Evolutionary conservation across 1,140 invertebrate species (phyloP), one percentile per base, ranked within the genome.

Genomic region (Alviniconcha marisindica): DNA sequence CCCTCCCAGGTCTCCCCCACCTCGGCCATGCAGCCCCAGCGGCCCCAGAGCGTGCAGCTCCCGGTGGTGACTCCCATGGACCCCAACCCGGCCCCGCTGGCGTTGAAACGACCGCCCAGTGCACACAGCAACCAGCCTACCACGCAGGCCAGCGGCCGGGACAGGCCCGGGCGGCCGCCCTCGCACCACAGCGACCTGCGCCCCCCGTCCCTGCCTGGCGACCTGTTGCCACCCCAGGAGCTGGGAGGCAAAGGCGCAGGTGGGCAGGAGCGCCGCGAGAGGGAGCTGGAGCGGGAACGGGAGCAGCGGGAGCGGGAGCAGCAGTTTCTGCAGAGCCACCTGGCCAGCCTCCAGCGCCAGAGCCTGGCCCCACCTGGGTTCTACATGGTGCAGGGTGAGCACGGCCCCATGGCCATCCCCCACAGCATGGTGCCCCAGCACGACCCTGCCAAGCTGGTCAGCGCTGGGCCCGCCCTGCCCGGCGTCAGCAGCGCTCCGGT

Each of bases 41-140:
- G 84, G 40, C 81, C 84, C 24, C 84, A 82, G 44, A 85, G 84
- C 63, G 77, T 71, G 21, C 81, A 81, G 63, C 77, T 82, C 0
- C 83, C 83, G 18, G 84, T 73, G 24, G 51, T 38, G 44, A 14
- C 81, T 7, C n/a, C 40, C 15, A 71, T 71, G 36, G 69, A 51
- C 14, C 77, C 74, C 48, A 33, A 48, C 66, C 77, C 71, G 15
- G 48, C 56, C 60, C 73, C 73, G 1, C 36, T 69, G 44, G 78
- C 71, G 1, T 33, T 60, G 5, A 88, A 89, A 63, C 85, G 87
- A 74, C 87, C 86, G 44, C 87, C 87, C 66, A 90, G 88, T 87
- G 87, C 86, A 18, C 87, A 87, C 83, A 87, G 69, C 60, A 86
- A 60, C 54, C 85, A 87, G 36, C 76, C 79, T 36, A 40, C 71